Percentiles rank a stretch among this genome's conserved stretches.
Conservation (phyloP, 2,113 vertebrate genomes). For the Oreochromis aureus region DNA sequence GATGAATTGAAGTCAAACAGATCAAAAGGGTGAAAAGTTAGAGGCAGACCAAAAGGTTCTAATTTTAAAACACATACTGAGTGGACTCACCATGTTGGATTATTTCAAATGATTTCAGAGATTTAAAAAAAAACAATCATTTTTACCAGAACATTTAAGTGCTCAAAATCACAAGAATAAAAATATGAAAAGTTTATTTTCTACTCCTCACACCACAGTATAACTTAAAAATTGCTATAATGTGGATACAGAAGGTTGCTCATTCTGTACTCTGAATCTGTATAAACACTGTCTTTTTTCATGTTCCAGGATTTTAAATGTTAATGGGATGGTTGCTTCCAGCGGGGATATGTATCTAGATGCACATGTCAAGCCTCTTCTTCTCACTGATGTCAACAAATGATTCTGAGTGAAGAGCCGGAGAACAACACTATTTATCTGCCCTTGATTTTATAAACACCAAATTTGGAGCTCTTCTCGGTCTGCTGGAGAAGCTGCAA, state of each 20-base stretch:
- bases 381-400: conserved; percentile 57
- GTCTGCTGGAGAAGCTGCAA: conserved; percentile 13
- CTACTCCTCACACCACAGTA: neutral
- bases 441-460: conserved; percentile 44
- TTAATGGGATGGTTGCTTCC: conserved; percentile 52
- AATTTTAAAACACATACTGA: conserved; percentile 19
- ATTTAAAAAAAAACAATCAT: conserved; percentile 30
- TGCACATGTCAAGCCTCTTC: conserved; percentile 54
- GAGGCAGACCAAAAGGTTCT: conserved; percentile 37
- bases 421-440: conserved; percentile 43
- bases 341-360: conserved; percentile 41
- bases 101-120: conserved; percentile 19
- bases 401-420: conserved; percentile 17
- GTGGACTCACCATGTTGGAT: conserved; percentile 23
- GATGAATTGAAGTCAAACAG: conserved; percentile 13
- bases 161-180: neutral
- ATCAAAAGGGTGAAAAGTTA: neutral
- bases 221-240: conserved; percentile 41
- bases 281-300: conserved; percentile 64
- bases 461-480: conserved; percentile 8
- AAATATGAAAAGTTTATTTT: conserved; percentile 5
- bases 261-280: conserved; percentile 62
- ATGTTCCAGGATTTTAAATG: conserved; percentile 64
- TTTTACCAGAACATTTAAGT: conserved; percentile 35
- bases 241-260: conserved; percentile 55